Evolutionary conservation across 1,140 invertebrate genomes (phyloP).

Genomic region (Heliconius congener): DNA sequence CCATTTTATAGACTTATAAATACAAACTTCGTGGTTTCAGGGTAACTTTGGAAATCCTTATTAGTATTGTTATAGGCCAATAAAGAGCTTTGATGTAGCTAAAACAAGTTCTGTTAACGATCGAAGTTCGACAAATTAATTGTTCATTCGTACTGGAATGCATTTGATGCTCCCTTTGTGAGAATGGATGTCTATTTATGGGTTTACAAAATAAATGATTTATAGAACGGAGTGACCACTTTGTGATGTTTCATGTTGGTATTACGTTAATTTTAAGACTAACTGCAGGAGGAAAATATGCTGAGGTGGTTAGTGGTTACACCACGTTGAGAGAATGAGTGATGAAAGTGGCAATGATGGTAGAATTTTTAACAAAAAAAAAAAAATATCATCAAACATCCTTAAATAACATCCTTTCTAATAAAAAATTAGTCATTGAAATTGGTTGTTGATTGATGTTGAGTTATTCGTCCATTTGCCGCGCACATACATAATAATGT

Average conservation of each 20-base stretch:
- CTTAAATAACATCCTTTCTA: no score
- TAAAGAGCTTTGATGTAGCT: conserved; percentile 9
- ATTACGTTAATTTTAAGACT: neutral
- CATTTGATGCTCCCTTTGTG: neutral
- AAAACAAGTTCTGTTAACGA: conserved; percentile 15
- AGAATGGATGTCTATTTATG: neutral
- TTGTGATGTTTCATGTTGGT: neutral
- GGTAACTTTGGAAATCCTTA: neutral
- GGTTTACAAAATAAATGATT: neutral
- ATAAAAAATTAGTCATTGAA: no score
- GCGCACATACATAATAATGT: no score
- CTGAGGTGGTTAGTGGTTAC: no score
- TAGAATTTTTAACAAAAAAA: no score
- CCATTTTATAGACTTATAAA: neutral
- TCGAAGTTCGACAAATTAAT: conserved; percentile 18
- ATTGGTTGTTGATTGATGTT: no score
- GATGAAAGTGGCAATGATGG: no score
- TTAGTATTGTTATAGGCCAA: neutral
- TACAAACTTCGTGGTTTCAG: neutral
- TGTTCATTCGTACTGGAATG: conserved; percentile 4
- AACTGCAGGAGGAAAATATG: no score
- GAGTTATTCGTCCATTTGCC: no score
- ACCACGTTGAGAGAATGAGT: no score
- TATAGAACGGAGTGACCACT: neutral
- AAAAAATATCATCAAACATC: no score